A percentile compares a stretch with the other conserved stretches of the same genome.
Conservation (phyloP, 2,113 vertebrate genomes). For the Ammodytes marinus region DNA sequence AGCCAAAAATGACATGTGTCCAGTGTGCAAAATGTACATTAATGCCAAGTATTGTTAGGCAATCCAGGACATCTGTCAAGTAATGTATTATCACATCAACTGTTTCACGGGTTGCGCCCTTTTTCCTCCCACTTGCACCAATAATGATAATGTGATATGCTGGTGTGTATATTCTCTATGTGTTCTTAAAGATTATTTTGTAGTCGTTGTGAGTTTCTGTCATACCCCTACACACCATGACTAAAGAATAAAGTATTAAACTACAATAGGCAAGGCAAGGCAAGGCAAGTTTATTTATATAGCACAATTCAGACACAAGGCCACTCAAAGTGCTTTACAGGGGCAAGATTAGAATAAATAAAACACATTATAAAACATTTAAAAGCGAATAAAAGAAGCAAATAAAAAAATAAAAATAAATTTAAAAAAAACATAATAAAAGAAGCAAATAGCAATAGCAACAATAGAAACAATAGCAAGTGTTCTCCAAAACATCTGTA, state of each 20-base stretch:
- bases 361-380: no score
- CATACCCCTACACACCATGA: background rate
- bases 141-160: conserved; percentile 17
- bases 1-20: conserved; percentile 48
- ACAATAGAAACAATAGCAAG: no score
- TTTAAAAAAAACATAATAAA: no score
- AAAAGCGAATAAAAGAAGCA: no score
- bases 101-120: conserved; percentile 30
- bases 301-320: no score
- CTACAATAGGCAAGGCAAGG: no score
- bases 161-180: background rate
- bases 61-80: conserved; percentile 31
- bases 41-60: background rate
- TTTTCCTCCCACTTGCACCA: conserved; percentile 1
- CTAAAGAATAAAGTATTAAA: background rate
- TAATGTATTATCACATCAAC: conserved; percentile 30
- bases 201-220: background rate
- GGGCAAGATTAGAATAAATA: no score
- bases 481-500: background rate
- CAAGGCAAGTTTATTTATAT: no score
- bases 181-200: background rate
- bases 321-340: no score
- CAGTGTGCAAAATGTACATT: conserved; percentile 16
- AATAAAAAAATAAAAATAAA: no score
- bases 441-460: no score